Conservation (phyloP, 2,113 vertebrate genomes). For the Xiphorhynchus elegans region DNA sequence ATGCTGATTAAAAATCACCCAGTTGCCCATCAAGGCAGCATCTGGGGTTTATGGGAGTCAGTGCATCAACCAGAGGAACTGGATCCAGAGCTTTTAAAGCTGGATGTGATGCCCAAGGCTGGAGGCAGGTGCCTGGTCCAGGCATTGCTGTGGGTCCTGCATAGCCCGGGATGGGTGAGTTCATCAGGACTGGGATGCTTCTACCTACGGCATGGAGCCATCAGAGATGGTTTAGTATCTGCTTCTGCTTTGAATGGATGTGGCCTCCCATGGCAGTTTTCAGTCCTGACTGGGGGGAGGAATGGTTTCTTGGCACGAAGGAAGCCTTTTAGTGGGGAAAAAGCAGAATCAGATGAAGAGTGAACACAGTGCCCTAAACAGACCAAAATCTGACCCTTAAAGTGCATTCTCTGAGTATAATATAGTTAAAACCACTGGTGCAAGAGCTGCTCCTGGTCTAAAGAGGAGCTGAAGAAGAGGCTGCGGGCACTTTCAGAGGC, state of each 20-base stretch:
- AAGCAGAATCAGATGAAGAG: neutral
- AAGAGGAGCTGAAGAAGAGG: neutral
- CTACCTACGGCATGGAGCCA: rapidly evolving
- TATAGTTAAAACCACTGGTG: neutral
- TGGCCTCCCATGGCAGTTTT: neutral
- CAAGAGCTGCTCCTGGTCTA: neutral
- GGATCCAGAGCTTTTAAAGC: neutral
- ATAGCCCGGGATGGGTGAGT: neutral
- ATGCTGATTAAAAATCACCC: neutral
- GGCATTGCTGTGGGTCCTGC: neutral
- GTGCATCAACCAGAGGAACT: neutral
- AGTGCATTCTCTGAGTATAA: neutral
- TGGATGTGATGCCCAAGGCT: neutral
- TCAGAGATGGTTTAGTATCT: neutral
- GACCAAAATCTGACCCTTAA: neutral
- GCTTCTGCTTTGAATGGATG: too few relatives aligned
- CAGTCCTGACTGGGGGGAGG: neutral
- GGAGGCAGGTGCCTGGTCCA: rapidly evolving
- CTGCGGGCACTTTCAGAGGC: neutral
- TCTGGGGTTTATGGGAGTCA: rapidly evolving
- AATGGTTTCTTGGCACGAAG: neutral
- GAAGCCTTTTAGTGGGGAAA: neutral
- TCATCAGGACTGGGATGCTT: neutral
- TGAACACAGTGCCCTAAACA: rapidly evolving
- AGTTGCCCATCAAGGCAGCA: neutral